A percentile compares a stretch with the other conserved stretches of the same genome.
Conservation (phyloP, 1,140 invertebrate genomes). For the Metaphire vulgaris region DNA sequence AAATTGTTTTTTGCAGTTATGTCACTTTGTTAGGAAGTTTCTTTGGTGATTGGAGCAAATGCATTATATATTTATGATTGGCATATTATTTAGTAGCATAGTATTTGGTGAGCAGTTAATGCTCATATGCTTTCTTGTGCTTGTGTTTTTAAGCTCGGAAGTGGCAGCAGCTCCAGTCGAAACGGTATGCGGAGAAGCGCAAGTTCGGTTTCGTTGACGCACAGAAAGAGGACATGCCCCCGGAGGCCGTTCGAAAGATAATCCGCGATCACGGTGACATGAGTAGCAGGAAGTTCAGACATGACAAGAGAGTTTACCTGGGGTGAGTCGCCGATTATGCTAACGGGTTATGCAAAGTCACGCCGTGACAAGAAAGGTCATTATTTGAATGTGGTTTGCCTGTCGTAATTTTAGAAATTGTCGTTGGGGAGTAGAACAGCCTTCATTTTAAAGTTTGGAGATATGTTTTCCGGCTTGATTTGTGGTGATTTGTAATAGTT, state of each 20-base stretch:
- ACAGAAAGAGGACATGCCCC: constrained; percentile 99
- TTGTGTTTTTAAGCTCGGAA: constrained; percentile 66
- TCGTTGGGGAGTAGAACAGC: no score
- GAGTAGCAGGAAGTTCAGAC: constrained; percentile 95
- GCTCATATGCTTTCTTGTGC: background rate
- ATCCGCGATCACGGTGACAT: constrained; percentile 99
- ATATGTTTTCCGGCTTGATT: no score
- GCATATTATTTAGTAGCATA: background rate
- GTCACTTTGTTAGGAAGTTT: background rate
- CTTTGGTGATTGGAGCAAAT: background rate
- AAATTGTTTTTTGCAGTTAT: no score
- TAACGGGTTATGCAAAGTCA: background rate
- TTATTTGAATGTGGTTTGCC: no score
- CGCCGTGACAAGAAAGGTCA: no score
- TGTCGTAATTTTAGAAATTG: no score
- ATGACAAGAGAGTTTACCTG: constrained; percentile 97
- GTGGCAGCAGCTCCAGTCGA: constrained; percentile 97
- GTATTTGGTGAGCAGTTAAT: background rate
- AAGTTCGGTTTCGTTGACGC: constrained; percentile 99
- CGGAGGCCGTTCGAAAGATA: constrained; percentile 97
- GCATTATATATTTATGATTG: background rate
- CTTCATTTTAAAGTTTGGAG: no score
- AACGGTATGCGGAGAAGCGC: constrained; percentile 92
- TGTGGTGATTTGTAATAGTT: no score
- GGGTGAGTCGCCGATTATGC: no score